Conservation (phyloP, 2,113 vertebrate genomes). For the Choloepus hoffmanni region DNA sequence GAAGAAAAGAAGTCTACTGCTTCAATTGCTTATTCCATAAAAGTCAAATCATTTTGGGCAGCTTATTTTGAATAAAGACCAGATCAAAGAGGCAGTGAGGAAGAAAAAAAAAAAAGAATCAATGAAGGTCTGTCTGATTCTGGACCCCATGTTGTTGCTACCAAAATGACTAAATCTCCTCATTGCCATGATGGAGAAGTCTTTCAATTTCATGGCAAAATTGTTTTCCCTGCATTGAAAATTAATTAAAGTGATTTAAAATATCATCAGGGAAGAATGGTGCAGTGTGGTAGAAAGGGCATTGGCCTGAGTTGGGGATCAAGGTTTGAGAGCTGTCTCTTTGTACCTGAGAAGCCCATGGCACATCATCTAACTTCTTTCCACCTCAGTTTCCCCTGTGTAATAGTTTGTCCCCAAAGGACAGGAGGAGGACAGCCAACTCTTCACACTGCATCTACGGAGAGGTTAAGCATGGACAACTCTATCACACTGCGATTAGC, state of each 20-base stretch:
- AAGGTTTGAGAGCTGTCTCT: neutral
- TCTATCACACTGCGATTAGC: neutral
- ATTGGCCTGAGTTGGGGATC: neutral
- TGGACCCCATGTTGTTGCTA: neutral
- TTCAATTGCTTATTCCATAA: too few species aligned
- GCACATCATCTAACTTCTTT: neutral
- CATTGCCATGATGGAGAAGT: neutral
- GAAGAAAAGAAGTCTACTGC: too few species aligned
- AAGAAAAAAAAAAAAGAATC: too few species aligned
- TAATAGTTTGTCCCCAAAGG: neutral
- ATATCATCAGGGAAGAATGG: neutral
- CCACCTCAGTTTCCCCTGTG: neutral
- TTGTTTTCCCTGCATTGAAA: neutral
- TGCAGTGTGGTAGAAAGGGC: neutral
- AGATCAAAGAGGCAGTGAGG: too few species aligned
- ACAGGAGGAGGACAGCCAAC: neutral
- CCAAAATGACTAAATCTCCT: neutral
- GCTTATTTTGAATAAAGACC: too few species aligned
- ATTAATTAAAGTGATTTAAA: neutral
- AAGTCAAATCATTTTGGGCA: too few species aligned
- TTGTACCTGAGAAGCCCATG: neutral
- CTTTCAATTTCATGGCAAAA: neutral
- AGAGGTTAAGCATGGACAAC: neutral
- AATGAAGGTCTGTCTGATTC: neutral
- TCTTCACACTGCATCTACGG: too few species aligned